Evolutionary conservation across 2,888 invertebrate species (phyloP), one percentile per base, ranked within the genome.

Genomic region (Sicus ferrugineus): DNA sequence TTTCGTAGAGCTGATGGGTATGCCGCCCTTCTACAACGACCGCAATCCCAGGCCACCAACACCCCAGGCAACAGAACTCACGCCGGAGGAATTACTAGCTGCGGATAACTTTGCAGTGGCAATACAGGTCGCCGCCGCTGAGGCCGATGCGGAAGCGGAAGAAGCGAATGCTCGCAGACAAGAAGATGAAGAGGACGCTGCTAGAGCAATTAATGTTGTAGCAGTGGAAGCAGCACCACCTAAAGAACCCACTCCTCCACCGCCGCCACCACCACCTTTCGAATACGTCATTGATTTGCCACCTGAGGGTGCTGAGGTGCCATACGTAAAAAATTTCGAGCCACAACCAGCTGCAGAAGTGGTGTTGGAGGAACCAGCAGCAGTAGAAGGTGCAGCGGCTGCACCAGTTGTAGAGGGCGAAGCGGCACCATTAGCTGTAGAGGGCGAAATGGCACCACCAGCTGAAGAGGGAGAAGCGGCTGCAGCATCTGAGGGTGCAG

Each of bases 1-100:
- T 78, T 96, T 96, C 89, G 91, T 94, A 83, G 96, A 96, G 86
- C 87, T 91, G 79, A 89, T 90, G 85, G 89, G 89, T 78, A 88
- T 89, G 75, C 86, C 87, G 78, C 87, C 87, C 21, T 77, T 77
- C 73, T 85, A 83, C 73, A 85, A 83, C 71, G 84, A 84, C 34
- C 82, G 84, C 46, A 79, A 84, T 75, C 86, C 86, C 46, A 86
- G 86, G 70, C 85, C 86, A 67, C 84, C 86, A 63, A 85, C 86
- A 62, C 85, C 86, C 3, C 79, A 74, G 72, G 71, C 75, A 46
- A 76, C 79, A 34, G 81, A 82, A 76, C 81, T 84, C 34, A 83
- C 84, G 71, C 81, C 85, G 69, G 84, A 82, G 74, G 83, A 77
- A 74, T 71, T 78, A 19, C 84, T 85, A 38, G 84, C 83, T 31